phyloP scores from a whole-genome alignment of 2,888 invertebrate genomes.

The Endotricha flammealis region DNA sequence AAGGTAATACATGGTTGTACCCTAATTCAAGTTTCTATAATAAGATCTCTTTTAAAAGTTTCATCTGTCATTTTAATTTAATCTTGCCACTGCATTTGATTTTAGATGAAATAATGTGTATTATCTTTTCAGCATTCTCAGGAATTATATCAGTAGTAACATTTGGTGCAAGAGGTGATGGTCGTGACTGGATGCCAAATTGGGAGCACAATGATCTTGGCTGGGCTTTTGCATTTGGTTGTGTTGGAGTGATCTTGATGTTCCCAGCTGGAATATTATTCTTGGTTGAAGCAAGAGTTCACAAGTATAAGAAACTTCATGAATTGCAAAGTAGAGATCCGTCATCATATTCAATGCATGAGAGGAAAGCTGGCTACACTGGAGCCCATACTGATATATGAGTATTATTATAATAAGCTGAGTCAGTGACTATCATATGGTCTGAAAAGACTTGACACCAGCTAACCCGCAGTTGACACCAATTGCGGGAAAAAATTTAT shows the following conservation, averaged over 20 bases:
- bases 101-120: too few species aligned
- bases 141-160: conserved; percentile 91
- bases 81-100: too few species aligned
- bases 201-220: conserved; percentile 97
- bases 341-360: conserved; percentile 82
- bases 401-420: conserved; percentile 23
- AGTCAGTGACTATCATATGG: too few species aligned
- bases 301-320: conserved; percentile 84
- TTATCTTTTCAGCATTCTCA: conserved; percentile 83
- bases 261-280: conserved; percentile 89
- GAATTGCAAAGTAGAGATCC: conserved; percentile 83
- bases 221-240: conserved; percentile 94
- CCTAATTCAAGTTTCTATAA: too few species aligned
- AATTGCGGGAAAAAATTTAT: too few species aligned
- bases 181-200: conserved; percentile 96
- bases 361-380: conserved; percentile 76
- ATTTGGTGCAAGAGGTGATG: conserved; percentile 94
- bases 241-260: conserved; percentile 85
- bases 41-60: too few species aligned
- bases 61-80: too few species aligned
- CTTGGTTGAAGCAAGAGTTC: conserved; percentile 88
- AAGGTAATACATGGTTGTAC: too few species aligned
- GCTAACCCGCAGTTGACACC: too few species aligned
- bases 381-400: conserved; percentile 86
- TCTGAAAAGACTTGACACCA: too few species aligned